Evolutionary conservation across 2,113 vertebrate genomes (phyloP), one percentile per base, ranked within the genome.

Genomic region (Butastur rufipennis): DNA sequence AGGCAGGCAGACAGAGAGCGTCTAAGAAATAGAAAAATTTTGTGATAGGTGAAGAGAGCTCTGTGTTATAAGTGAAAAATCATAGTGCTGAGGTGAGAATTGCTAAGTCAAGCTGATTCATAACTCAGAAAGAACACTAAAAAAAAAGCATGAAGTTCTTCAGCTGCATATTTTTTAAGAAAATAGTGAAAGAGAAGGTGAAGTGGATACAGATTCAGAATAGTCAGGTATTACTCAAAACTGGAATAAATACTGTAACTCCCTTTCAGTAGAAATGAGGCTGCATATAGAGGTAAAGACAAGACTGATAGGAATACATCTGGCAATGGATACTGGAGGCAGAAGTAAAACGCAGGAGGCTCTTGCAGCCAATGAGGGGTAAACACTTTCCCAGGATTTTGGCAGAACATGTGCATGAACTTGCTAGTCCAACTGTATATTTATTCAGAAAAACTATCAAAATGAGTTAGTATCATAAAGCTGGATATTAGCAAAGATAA

Each of bases 1-100:
- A 26, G 73, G 42, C 63, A 91, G 59, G 71, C 29, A 95, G 75
- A 16, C 11, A 77, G 59, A 77, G 16, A 77, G 18, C 6, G 16
- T 81, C 63, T n/a, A 70, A 88, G 47, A 87, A 95, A 81, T 1
- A 82, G 55, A 78, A 94, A 79, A 63, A 53, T 1, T 6, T 79
- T 81, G n/a, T 81, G 43, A 63, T 67, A 23, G 18, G 42, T 75
- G 65, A 81, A 78, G 65, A 84, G 45, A 74, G 6, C 29, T 89
- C n/a, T 59, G 45, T 89, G 32, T 66, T 95, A 9, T 58, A 89
- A 89, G 55, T 68, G 81, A 96, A 94, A 97, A 95, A 81, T 71
- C 0, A 0, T 63, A 47, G 56, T 72, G 77, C 77, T 67, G 84
- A 89, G 77, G 68, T 87, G 73, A 91, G 77, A 96, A 96, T 89